Evolutionary conservation across 2,797 vertebrate genomes (phyloP), one percentile per base, ranked within the genome.

Genomic region (Nyctibius grandis): DNA sequence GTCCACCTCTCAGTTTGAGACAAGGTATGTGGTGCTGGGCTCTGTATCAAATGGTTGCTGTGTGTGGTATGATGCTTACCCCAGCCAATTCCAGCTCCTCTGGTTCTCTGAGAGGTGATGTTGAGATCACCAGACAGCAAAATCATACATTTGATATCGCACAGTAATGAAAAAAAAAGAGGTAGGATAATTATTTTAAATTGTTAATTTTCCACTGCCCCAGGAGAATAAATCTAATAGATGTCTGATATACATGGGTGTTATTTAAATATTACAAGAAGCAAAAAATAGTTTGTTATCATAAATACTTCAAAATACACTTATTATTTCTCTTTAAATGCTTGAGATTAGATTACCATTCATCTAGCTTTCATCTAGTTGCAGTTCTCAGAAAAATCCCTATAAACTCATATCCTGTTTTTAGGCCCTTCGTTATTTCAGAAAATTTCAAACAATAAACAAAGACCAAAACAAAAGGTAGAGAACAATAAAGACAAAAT

Each of bases 141-240:
- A 95, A 81, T 51, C 38, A 69, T 65, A 64, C 7, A 56, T 83
- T 57, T 74, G 42, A 67, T 76, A 91, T 31, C 21, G 13, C 19
- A 25, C 5, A 6, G 72, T 74, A 80, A 75, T 28, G 65, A 79
- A 53, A 84, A n/a, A 68, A 76, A 47, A 67, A 40, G 20, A 90
- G 20, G 34, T 38, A 79, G 48, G 65, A 44, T 79, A 94, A 95
- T 95, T 81, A 82, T 86, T 95, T 95, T 59, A 76, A 96, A 91
- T 88, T 63, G 76, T 69, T 73, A 91, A 45, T 54, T 76, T 95
- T 78, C 51, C 59, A 47, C 31, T 61, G 69, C 95, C 76, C 42
- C 1, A 2, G 76, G 53, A 83, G 25, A 91, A 86, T 56, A 50
- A 73, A 88, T 73, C 36, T 93, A 90, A 88, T 76, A 94, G 79